These are phyloP conservation scores for Parochlus steinenii DNA, from an alignment of 2,888 invertebrate species.

Conservation along the genomic window DNA sequence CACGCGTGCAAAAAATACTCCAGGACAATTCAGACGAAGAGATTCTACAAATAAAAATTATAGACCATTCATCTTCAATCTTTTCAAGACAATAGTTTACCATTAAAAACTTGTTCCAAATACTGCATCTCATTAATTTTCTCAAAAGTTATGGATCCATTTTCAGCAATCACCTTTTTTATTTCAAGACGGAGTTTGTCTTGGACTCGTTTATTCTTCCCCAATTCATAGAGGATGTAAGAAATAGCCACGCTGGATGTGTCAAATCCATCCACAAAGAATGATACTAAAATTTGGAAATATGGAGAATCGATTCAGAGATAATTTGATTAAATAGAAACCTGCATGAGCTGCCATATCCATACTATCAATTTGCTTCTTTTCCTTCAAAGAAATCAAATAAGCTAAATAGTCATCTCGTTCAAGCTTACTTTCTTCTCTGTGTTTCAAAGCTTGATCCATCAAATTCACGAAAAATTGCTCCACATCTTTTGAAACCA, in stretches of 20 bases:
- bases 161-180: conserved; percentile 14
- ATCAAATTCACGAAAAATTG: conserved; percentile 16
- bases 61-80: not conserved
- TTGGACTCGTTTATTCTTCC: conserved; percentile 18
- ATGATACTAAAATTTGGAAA: not conserved
- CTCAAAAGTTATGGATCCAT: conserved; percentile 18
- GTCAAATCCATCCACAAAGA: conserved; percentile 19
- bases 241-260: conserved; percentile 19
- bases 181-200: conserved; percentile 20
- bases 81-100: conserved; percentile 14
- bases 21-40: conserved; percentile 6
- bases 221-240: conserved; percentile 18
- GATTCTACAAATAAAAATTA: no score
- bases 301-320: not conserved
- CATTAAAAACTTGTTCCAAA: conserved; percentile 21
- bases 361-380: conserved; percentile 17
- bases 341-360: conserved; percentile 19
- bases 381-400: conserved; percentile 15
- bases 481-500: conserved; percentile 14
- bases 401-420: conserved; percentile 17
- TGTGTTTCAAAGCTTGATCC: conserved; percentile 15
- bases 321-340: not conserved
- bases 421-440: conserved; percentile 12
- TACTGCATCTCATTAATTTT: conserved; percentile 20
- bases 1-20: not conserved